Evolutionary conservation across 2,113 vertebrate species (phyloP).

Genomic region (Cyanoliseus patagonus): DNA sequence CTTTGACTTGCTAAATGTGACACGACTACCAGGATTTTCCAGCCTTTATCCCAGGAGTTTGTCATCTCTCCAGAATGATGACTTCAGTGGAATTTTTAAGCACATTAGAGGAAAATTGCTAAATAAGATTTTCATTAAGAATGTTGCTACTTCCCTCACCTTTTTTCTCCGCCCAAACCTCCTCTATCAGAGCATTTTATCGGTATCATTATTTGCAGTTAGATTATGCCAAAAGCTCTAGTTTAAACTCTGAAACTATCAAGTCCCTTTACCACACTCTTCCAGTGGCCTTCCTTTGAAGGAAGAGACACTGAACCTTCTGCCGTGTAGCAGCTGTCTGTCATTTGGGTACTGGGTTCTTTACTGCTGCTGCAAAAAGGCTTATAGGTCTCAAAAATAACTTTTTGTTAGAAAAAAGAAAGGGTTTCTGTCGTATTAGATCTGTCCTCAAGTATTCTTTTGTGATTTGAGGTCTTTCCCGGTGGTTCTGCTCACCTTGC

Average conservation of each 20-base stretch:
- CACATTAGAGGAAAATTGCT: neutral
- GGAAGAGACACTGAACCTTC: neutral
- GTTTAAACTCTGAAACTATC: neutral
- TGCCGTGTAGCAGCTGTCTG: neutral
- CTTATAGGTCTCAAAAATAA: neutral
- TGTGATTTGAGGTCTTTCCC: neutral
- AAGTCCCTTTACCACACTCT: neutral
- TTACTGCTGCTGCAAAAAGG: neutral
- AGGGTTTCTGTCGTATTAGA: neutral
- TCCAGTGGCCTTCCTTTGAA: neutral
- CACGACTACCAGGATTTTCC: conserved; percentile 28
- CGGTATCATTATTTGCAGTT: neutral
- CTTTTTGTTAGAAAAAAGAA: neutral
- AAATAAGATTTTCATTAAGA: conserved; percentile 46
- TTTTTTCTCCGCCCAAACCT: neutral
- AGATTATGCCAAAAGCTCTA: neutral
- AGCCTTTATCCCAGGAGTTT: conserved; percentile 51
- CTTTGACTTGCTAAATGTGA: conserved; percentile 67
- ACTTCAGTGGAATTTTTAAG: conserved; percentile 50
- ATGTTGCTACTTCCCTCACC: neutral
- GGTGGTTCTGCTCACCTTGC: neutral
- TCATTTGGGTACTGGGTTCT: neutral
- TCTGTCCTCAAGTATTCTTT: neutral
- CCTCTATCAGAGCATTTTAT: neutral
- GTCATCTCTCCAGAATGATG: conserved; percentile 37